A percentile compares a stretch with the other conserved stretches of the same genome.
Conservation (phyloP, 2,113 vertebrate species). For the Urocynchramus pylzowi region DNA sequence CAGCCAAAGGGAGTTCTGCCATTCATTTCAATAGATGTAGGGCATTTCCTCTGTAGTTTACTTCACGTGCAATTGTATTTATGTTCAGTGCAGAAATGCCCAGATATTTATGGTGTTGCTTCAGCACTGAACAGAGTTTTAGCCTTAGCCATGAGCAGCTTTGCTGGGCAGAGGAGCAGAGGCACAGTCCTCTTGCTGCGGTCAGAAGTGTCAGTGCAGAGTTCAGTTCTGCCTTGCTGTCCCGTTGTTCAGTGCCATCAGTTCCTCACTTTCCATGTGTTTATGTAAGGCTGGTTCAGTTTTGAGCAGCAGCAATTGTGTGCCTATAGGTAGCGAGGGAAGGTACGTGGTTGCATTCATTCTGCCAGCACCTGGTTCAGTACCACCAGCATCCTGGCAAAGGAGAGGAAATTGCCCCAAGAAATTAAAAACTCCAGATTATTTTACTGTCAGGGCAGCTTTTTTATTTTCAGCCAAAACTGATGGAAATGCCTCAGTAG, state of each 20-base stretch:
- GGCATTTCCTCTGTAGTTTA: neutral
- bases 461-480: neutral
- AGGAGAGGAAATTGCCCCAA: neutral
- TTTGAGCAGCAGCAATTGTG: neutral
- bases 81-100: neutral
- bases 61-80: neutral
- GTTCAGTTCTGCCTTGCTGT: neutral
- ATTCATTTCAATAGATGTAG: neutral
- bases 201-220: neutral
- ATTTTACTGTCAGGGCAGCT: neutral
- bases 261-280: neutral
- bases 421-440: neutral
- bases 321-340: neutral
- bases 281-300: neutral
- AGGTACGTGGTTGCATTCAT: neutral
- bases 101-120: neutral
- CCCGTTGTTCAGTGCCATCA: neutral
- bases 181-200: neutral
- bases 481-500: neutral
- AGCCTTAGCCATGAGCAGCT: neutral
- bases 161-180: neutral
- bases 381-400: neutral
- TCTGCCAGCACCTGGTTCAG: neutral
- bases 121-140: neutral
- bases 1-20: neutral